These are phyloP conservation scores for Adoxophyes honmai DNA, from an alignment of 1,140 invertebrate species.

Conservation along the genomic window DNA sequence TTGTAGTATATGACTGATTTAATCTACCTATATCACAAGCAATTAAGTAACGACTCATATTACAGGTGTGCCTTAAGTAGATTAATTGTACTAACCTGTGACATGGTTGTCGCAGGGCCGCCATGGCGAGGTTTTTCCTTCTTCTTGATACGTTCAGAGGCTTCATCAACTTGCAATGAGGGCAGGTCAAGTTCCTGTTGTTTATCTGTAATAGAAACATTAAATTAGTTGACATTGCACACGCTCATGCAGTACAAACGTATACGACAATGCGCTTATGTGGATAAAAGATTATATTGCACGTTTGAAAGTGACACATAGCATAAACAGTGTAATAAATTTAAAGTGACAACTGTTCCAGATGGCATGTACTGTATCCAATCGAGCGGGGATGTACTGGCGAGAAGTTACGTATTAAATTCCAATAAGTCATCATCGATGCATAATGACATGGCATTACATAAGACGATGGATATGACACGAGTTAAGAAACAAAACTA, in stretches of 20 bases:
- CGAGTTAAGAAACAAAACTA: background rate
- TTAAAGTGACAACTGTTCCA: background rate
- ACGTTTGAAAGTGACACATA: background rate
- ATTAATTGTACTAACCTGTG: conserved; percentile 55
- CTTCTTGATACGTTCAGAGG: conserved; percentile 78
- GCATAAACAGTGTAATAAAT: conserved; percentile 2
- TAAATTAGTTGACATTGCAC: no score
- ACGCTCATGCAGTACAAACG: no score
- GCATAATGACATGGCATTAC: no score
- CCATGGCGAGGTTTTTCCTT: conserved; percentile 80
- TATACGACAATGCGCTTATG: conserved; percentile 7
- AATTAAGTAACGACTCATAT: no score
- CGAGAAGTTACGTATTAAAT: no score
- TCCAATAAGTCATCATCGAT: no score
- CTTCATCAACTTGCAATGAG: conserved; percentile 88
- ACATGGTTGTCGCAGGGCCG: conserved; percentile 68
- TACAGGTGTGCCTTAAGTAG: background rate
- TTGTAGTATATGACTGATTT: no score
- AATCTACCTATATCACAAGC: no score
- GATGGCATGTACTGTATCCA: background rate
- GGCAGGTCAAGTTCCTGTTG: conserved; percentile 97
- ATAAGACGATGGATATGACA: no score
- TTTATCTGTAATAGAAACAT: conserved; percentile 86
- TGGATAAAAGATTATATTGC: conserved; percentile 22
- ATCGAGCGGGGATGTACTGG: no score